Conservation (phyloP, 1,140 invertebrate genomes). For the Dendroctonus ponderosae region DNA sequence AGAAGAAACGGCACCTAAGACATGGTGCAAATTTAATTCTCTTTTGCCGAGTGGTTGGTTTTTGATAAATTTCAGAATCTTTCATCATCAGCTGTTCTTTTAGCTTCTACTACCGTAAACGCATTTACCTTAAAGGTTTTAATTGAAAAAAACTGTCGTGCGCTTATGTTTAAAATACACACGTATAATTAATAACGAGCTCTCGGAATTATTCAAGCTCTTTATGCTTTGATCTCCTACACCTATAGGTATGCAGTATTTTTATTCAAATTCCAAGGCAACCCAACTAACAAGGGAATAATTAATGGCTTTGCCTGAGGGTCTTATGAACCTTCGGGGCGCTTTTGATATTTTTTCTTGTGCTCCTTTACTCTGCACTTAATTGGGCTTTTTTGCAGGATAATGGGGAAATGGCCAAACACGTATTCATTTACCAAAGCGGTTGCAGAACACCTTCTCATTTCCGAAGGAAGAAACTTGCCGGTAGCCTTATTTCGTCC, state of each 20-base stretch:
- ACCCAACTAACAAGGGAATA: not conserved
- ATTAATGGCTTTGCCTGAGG: constrained; percentile 4
- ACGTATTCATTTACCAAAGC: constrained; percentile 80
- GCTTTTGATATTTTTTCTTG: not conserved
- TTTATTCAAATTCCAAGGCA: constrained; percentile 1
- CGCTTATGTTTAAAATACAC: no score
- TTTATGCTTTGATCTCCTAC: constrained; percentile 49
- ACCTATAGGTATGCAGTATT: constrained; percentile 57
- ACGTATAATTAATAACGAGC: no score
- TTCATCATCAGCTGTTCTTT: no score
- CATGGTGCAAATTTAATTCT: no score
- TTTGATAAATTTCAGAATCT: no score
- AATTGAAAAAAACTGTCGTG: no score
- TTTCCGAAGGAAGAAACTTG: constrained; percentile 58
- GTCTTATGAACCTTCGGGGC: not conserved
- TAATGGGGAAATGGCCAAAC: constrained; percentile 65
- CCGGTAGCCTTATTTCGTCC: constrained; percentile 72
- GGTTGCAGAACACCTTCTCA: constrained; percentile 69
- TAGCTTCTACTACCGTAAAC: no score
- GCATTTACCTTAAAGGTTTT: no score
- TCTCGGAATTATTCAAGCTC: no score
- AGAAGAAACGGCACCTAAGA: no score
- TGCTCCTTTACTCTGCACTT: not conserved
- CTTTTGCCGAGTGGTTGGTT: no score
- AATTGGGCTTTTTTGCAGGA: constrained; percentile 36